A percentile compares a stretch with the other conserved stretches of the same genome.
Conservation (phyloP, 2,797 vertebrate species). For the Sebastes diploproa region DNA sequence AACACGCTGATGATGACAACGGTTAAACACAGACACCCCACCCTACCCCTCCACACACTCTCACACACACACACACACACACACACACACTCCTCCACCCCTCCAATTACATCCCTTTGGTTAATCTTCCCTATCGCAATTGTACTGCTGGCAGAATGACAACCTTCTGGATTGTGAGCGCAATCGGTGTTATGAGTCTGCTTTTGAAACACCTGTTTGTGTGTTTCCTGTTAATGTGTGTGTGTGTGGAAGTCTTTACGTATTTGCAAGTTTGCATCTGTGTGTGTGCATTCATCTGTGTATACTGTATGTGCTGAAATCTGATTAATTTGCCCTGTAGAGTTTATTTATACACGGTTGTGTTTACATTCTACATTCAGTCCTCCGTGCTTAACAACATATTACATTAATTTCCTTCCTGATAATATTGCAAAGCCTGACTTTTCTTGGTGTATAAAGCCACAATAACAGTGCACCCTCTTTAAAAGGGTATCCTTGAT, state of each 20-base stretch:
- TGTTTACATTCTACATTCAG: background rate
- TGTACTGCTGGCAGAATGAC: conserved; percentile 48
- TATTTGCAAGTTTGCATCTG: too few species aligned
- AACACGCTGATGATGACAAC: conserved; percentile 54
- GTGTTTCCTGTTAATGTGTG: background rate
- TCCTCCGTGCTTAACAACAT: background rate
- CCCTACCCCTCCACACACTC: background rate
- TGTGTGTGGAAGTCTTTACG: background rate
- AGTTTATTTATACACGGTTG: background rate
- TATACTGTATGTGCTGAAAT: background rate
- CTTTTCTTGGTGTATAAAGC: too few species aligned
- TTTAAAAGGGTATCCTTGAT: background rate
- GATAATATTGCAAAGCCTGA: background rate
- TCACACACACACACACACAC: background rate
- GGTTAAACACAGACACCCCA: conserved; percentile 41
- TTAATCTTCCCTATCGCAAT: conserved; percentile 60
- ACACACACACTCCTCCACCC: conserved; percentile 26
- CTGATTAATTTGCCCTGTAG: background rate
- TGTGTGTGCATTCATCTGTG: background rate
- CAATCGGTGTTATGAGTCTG: conserved; percentile 1
- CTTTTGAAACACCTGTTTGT: conserved; percentile 15
- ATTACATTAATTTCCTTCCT: background rate
- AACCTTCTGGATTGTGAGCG: conserved; percentile 32
- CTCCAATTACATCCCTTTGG: conserved; percentile 64
- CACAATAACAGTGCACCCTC: background rate